Conservation (phyloP, 35 echinoderm and acorn worm genomes). For the Heliocidaris erythrogramma region DNA sequence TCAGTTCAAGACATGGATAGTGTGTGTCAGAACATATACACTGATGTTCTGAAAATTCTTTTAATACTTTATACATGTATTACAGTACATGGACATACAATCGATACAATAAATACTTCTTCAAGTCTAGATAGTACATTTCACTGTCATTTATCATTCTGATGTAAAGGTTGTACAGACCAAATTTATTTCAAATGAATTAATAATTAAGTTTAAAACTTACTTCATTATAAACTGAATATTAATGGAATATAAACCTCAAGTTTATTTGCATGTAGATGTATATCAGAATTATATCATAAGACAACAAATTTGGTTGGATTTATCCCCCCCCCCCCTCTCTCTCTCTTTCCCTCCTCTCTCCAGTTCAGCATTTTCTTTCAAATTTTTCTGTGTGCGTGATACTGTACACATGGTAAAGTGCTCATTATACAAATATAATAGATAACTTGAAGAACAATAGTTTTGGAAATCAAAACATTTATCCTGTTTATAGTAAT, state of each 20-base stretch:
- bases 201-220: neutral
- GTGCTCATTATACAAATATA: too few relatives aligned
- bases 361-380: too few relatives aligned
- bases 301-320: neutral
- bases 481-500: too few relatives aligned
- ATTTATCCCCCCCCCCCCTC: neutral
- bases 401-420: too few relatives aligned
- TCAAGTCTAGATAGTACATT: neutral
- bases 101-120: neutral
- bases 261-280: too few relatives aligned
- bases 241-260: neutral
- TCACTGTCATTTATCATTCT: neutral
- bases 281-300: too few relatives aligned
- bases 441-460: too few relatives aligned
- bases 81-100: neutral
- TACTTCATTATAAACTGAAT: neutral
- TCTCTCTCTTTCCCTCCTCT: neutral
- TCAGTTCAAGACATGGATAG: neutral
- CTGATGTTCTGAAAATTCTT: neutral
- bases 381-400: too few relatives aligned
- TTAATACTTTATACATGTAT: too few relatives aligned
- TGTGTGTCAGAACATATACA: too few relatives aligned
- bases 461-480: too few relatives aligned
- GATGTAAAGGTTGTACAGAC: neutral
- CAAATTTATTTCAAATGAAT: neutral